Base-by-base conservation (phyloP, 2,797 vertebrate species). In the Thaleichthys pacificus region DNA sequence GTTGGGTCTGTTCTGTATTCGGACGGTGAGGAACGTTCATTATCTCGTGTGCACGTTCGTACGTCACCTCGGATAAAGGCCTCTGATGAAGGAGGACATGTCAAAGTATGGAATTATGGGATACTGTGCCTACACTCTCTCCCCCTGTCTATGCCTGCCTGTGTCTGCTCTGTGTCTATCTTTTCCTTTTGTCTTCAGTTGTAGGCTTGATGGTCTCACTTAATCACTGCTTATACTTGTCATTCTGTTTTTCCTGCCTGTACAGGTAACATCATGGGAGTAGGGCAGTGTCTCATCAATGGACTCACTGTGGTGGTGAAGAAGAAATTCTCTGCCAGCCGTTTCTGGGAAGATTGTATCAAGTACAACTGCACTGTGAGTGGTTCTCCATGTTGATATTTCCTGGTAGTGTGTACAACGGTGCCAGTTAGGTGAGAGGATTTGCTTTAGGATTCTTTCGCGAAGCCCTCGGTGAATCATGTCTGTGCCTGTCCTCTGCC, bases 311-410 rank as follows among this genome's bases (percentile, higher is more conserved):
- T 97, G 32, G 96, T 98, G n/a, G 94, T 98, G 79, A 94, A 95
- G 84, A 96, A 89, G 91, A 98, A 98, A 80, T 98, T 98, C 85
- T 98, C 97, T 0, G 97, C 96, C 75, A 97, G 95, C 78, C 94
- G 94, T 75, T 98, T 98, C 92, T 98, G 97, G 97, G 96, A 98
- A 1, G 97, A 98, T 82, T 98, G 96, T 60, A 87, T 93, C 65
- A 94, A 96, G 77, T 90, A 96, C 89, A 93, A 96, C 84, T 98
- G 97, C 89, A 97, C 96, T 74, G 97, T 97, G 91, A 96, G 95
- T 58, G 64, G 35, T 14, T 14, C 49, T 35, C 32, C 5, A 8
- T 7, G 32, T 35, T 1, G 32, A 8, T 35, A 8, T 35, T 35
- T 35, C 5, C 12, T 14, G 49, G 17, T 15, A 1, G 47, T 14